A percentile compares a stretch with the other conserved stretches of the same genome.
These are phyloP conservation scores for Tetramorium alpestre DNA, from an alignment of 1,140 invertebrate species.

Conservation along the genomic window DNA sequence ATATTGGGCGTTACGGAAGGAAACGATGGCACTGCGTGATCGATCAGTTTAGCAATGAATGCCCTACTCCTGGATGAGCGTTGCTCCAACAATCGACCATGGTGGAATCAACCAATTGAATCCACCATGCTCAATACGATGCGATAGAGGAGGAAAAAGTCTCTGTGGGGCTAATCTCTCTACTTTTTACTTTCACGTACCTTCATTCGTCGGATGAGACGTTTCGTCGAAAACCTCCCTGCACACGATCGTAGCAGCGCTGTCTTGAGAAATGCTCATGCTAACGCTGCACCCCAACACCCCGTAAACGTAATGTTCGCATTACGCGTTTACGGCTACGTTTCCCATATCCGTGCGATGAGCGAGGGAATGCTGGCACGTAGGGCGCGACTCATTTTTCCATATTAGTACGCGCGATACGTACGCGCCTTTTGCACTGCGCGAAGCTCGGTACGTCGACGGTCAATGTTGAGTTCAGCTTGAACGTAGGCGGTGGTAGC, in stretches of 20 bases:
- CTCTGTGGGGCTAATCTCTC: background rate
- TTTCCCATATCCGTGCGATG: background rate
- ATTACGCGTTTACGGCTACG: conserved; percentile 45
- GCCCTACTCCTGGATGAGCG: background rate
- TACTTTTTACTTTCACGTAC: conserved; percentile 83
- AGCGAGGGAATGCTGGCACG: background rate
- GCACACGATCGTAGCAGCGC: conserved; percentile 89
- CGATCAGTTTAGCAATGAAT: conserved; percentile 35
- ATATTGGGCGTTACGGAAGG: background rate
- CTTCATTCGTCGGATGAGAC: conserved; percentile 92
- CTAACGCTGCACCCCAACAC: conserved; percentile 58
- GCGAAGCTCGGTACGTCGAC: conserved; percentile 69
- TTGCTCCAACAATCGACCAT: background rate
- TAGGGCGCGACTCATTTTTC: conserved; percentile 61
- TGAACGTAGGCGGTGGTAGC: conserved; percentile 77
- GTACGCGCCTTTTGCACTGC: conserved; percentile 62
- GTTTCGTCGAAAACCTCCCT: conserved; percentile 93
- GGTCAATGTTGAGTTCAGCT: conserved; percentile 83
- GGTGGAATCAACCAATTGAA: background rate
- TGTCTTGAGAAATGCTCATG: conserved; percentile 85
- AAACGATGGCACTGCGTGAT: background rate
- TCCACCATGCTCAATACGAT: background rate
- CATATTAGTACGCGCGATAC: conserved; percentile 56
- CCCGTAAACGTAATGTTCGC: conserved; percentile 54
- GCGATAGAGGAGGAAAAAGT: background rate